A percentile compares a stretch with the other conserved stretches of the same genome.
Conservation (phyloP, 2,888 invertebrate species). For the Xestia rhomboidea region DNA sequence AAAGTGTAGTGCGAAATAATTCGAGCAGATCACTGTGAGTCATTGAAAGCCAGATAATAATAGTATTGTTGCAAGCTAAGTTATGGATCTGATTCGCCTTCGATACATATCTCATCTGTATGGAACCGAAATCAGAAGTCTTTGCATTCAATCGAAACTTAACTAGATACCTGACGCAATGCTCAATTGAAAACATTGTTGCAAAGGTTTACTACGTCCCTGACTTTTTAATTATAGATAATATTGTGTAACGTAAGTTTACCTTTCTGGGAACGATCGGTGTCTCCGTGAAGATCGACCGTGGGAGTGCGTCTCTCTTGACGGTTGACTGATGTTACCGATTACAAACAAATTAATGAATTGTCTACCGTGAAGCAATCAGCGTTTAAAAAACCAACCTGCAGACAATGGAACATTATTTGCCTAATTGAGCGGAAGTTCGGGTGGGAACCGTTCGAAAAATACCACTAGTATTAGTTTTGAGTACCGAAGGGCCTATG, state of each 20-base stretch:
- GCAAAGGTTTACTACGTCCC: conserved; percentile 66
- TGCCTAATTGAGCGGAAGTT: conserved; percentile 73
- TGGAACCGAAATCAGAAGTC: conserved; percentile 72
- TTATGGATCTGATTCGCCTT: conserved; percentile 71
- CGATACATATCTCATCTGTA: conserved; percentile 70
- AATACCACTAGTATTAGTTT: conserved; percentile 62
- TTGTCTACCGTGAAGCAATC: conserved; percentile 76
- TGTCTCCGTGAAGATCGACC: conserved; percentile 75
- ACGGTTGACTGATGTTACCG: conserved; percentile 88
- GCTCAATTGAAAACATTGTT: conserved; percentile 68
- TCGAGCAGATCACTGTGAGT: conserved; percentile 80
- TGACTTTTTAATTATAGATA: conserved; percentile 78
- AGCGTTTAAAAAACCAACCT: conserved; percentile 67
- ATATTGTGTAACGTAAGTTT: conserved; percentile 74
- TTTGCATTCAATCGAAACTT: conserved; percentile 63
- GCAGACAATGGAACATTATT: conserved; percentile 73
- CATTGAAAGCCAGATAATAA: conserved; percentile 75
- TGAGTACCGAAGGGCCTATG: conserved; percentile 55
- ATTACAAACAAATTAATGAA: conserved; percentile 85
- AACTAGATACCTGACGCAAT: conserved; percentile 62
- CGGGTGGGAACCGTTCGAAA: conserved; percentile 53
- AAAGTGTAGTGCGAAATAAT: conserved; percentile 78
- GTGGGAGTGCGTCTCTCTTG: conserved; percentile 84
- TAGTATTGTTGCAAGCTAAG: conserved; percentile 70
- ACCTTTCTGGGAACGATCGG: conserved; percentile 76